Base-by-base conservation (phyloP, 2,888 invertebrate species). In the Leptogaster cylindrica region DNA sequence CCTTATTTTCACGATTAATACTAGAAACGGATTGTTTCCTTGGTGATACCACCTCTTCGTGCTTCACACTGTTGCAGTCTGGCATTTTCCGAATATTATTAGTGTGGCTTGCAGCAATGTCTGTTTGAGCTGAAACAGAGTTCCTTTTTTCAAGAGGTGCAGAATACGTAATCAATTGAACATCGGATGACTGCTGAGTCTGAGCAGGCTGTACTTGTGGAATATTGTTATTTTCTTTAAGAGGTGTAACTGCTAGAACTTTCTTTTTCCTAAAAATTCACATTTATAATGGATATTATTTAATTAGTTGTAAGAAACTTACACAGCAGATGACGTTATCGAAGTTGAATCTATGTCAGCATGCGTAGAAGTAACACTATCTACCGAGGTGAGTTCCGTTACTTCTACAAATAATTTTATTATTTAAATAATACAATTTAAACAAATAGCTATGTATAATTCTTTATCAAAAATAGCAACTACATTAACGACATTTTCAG, bases 371-470 rank as follows among this genome's bases (percentile, higher is more conserved):
- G 88, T 89, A 3, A 89, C 82, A 72, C 89, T 89, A 77, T 89
- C 89, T 31, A 89, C 84, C 0, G 89, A 89, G 5, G 89, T 90
- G 63, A 89, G 84, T 74, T 89, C 89, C 70, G 88, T 89, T 12
- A 88, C 88, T 81, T 89, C 89, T 82, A 83, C 36, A 51, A 68
- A 70, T 76, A 23, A 39, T 27, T 10, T 7, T 18, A 16, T 46
- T 20, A 12, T 20, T 20, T n/a, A 12, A 18, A 48, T 48, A 23
- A 20, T 23, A 20, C 10, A n/a, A 69, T 73, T 10, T 31, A 31
- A 31, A n/a, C 31, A 8, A 31, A 31, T 1, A 31, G 10, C 31
- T 31, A 31, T 8, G n/a, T n/a, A n/a, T n/a, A n/a, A n/a, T n/a
- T n/a, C n/a, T n/a, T n/a, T n/a, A n/a, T n/a, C n/a, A n/a, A n/a